Percentiles rank a stretch among this genome's conserved stretches.
Conservation (phyloP, 2,888 invertebrate genomes). For the Romanomermis culicivorax region DNA sequence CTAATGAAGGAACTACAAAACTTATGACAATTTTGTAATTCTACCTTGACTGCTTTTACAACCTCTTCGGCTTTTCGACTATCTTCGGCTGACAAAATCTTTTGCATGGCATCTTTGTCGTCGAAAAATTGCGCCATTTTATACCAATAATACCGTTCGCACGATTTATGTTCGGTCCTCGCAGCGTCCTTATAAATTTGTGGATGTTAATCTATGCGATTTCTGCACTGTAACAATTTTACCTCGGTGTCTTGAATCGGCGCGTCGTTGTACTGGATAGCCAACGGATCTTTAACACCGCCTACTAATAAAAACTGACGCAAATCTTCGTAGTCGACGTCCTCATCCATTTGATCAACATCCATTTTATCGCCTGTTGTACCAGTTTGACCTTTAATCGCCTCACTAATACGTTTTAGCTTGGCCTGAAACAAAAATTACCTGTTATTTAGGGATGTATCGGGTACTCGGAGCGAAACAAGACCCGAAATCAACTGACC, state of each 20-base stretch:
- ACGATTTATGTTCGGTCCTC: constrained; percentile 18
- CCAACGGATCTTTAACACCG: constrained; percentile 17
- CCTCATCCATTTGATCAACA: background rate
- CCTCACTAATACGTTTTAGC: background rate
- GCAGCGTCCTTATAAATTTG: constrained; percentile 16
- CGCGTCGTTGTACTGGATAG: constrained; percentile 15
- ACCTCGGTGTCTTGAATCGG: constrained; percentile 10
- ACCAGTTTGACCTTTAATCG: background rate
- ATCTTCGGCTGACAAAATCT: constrained; percentile 15
- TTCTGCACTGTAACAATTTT: background rate
- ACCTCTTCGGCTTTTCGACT: constrained; percentile 17
- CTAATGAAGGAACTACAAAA: background rate
- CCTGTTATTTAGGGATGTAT: too few relatives aligned
- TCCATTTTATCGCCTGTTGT: constrained; percentile 4
- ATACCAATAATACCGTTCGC: constrained; percentile 23
- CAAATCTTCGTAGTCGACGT: constrained; percentile 1
- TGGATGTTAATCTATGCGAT: too few relatives aligned
- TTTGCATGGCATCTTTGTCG: constrained; percentile 16
- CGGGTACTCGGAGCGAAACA: too few relatives aligned
- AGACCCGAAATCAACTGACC: too few relatives aligned
- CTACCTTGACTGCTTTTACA: constrained; percentile 16
- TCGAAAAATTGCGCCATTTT: constrained; percentile 21
- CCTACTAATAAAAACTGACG: background rate
- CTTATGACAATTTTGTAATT: too few relatives aligned
- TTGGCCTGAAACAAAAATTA: constrained; percentile 3